Evolutionary conservation across 2,113 vertebrate species (phyloP).

Genomic region (Sinosuthora webbiana): DNA sequence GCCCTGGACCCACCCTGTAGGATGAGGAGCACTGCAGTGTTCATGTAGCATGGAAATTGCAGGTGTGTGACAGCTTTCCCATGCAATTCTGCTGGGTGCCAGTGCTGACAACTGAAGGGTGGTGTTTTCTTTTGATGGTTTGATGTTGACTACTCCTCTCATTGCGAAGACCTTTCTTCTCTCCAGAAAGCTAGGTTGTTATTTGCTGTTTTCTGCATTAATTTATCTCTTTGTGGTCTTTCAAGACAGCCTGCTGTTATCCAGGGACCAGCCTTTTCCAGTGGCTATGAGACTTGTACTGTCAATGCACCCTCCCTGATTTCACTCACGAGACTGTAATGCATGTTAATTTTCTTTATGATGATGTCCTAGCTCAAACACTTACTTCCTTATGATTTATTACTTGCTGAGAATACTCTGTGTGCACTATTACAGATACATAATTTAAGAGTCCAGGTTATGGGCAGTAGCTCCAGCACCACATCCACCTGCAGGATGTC

Average conservation of each 20-base stretch:
- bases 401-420: not conserved
- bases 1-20: not conserved
- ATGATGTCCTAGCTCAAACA: not conserved
- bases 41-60: not conserved
- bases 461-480: not conserved
- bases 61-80: not conserved
- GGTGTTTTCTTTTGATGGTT: not conserved
- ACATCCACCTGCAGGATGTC: rapidly evolving
- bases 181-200: not conserved
- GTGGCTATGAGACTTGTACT: not conserved
- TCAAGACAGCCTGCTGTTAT: not conserved
- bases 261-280: not conserved
- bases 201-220: not conserved
- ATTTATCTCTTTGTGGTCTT: not conserved
- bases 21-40: not conserved
- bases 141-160: not conserved
- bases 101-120: not conserved
- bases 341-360: not conserved
- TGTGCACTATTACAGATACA: rapidly evolving
- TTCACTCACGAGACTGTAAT: not conserved
- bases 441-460: not conserved
- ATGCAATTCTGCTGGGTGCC: not conserved
- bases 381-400: not conserved
- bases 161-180: not conserved
- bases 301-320: not conserved